Base-by-base conservation (phyloP, 2,797 vertebrate species). In the Anas bernieri region DNA sequence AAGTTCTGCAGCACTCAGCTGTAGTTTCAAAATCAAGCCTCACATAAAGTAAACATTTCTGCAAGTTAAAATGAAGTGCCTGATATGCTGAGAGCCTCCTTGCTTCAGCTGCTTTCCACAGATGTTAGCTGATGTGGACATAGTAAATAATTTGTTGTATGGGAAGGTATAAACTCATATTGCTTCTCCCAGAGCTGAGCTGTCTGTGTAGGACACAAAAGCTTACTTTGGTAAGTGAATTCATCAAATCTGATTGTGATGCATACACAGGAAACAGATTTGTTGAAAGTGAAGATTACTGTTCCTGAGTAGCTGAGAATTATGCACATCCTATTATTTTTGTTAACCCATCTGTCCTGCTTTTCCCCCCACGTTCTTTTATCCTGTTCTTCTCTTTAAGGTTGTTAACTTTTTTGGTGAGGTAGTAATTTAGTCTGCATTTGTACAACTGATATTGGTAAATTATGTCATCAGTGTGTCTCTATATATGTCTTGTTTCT, bases 311-410 rank as follows among this genome's bases (percentile, higher is more conserved):
- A 94, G 81, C 83, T 94, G 78, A 96, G 83, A 96, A 95, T 94
- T 96, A 95, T 94, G 93, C 90, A 96, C 77, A 92, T 94, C 86
- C 85, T 96, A 94, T 93, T 95, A 94, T 50, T 66, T 92, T 94
- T 90, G 80, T 84, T 95, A 94, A 96, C 93, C 88, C 93, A 95
- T 96, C 93, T 96, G 91, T 95, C 92, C 92, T 84, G 72, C 54
- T 88, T 86, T 45, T 45, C 43, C 50, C 54, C 63, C 21, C 13
- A 25, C 21, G 18, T 9, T 61, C 62, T 90, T 88, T 82, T 67
- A 39, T 89, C 59, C 89, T 78, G 69, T 83, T 90, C 69, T 94
- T 0, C 0, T 83, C 61, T 76, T 87, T 67, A 90, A 88, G 84
- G 56, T 35, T 90, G 48, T 92, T 92, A 74, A 78, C 39, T 87